A percentile compares a stretch with the other conserved stretches of the same genome.
phyloP scores from a whole-genome alignment of 1,140 invertebrate genomes.

The Paraescarpia echinospica region DNA sequence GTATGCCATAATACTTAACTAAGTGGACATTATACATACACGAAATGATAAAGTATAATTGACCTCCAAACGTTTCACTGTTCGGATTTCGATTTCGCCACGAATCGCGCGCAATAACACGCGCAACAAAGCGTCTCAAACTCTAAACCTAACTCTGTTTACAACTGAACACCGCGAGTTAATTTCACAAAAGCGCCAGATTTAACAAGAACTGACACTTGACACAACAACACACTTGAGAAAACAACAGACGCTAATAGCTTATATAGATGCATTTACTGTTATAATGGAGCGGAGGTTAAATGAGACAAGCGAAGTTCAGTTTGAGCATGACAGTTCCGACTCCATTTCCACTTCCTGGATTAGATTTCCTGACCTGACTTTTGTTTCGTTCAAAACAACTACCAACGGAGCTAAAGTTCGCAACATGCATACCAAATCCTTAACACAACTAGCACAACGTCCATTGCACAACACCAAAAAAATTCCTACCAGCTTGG shows the following conservation, averaged over 20 bases:
- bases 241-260: not conserved
- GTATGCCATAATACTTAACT: not conserved
- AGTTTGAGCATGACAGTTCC: not conserved
- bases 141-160: not conserved
- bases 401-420: not conserved
- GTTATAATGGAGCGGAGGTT: not conserved
- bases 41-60: not conserved
- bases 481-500: not conserved
- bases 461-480: not conserved
- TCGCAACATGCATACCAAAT: not conserved
- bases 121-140: not conserved
- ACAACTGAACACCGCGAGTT: not conserved
- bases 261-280: not conserved
- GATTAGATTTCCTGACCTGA: constrained; percentile 5
- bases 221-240: not conserved
- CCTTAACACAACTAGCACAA: not conserved
- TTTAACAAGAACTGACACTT: not conserved
- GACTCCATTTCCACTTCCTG: constrained; percentile 3
- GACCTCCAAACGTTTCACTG: not conserved
- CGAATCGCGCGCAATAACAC: not conserved
- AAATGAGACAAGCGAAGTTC: not conserved
- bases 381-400: not conserved
- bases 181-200: not conserved
- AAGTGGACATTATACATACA: not conserved
- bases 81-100: not conserved